A percentile compares a stretch with the other conserved stretches of the same genome.
These are phyloP conservation scores for Apamea anceps DNA, from an alignment of 2,888 invertebrate genomes.

Conservation along the genomic window DNA sequence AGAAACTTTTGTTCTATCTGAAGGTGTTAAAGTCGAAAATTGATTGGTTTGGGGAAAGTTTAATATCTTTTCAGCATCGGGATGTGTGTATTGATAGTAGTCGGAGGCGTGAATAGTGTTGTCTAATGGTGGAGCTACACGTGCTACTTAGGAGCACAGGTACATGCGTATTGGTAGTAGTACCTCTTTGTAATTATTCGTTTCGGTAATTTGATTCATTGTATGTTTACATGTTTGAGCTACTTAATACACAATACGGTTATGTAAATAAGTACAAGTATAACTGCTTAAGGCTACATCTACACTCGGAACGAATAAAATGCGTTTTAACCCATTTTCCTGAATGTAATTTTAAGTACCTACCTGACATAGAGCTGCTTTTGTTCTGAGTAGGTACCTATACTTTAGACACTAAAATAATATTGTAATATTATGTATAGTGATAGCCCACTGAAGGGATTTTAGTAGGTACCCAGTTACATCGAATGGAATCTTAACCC, in stretches of 20 bases:
- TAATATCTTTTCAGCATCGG: slow-evolving; percentile 74
- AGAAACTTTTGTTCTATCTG: slow-evolving; percentile 73
- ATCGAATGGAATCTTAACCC: neutral
- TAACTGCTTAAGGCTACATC: neutral
- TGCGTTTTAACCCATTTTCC: neutral
- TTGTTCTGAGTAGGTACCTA: neutral
- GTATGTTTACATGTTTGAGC: slow-evolving; percentile 40
- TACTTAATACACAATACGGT: slow-evolving; percentile 30
- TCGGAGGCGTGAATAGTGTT: slow-evolving; percentile 88
- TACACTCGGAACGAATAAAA: neutral
- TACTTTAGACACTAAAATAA: too few relatives aligned
- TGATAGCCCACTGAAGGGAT: neutral
- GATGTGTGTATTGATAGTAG: slow-evolving; percentile 82
- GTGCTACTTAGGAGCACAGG: slow-evolving; percentile 68
- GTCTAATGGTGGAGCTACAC: slow-evolving; percentile 80
- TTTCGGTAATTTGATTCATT: slow-evolving; percentile 39
- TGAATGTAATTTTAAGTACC: neutral
- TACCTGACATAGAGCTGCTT: neutral
- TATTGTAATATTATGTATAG: neutral
- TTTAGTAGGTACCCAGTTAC: neutral
- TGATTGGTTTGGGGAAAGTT: slow-evolving; percentile 40
- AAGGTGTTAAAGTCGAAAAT: slow-evolving; percentile 72
- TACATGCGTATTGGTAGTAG: slow-evolving; percentile 30
- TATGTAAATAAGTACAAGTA: neutral
- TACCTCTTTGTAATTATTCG: slow-evolving; percentile 52